These are phyloP conservation scores for Phoxinus phoxinus DNA, from an alignment of 2,113 vertebrate genomes.

Conservation along the genomic window DNA sequence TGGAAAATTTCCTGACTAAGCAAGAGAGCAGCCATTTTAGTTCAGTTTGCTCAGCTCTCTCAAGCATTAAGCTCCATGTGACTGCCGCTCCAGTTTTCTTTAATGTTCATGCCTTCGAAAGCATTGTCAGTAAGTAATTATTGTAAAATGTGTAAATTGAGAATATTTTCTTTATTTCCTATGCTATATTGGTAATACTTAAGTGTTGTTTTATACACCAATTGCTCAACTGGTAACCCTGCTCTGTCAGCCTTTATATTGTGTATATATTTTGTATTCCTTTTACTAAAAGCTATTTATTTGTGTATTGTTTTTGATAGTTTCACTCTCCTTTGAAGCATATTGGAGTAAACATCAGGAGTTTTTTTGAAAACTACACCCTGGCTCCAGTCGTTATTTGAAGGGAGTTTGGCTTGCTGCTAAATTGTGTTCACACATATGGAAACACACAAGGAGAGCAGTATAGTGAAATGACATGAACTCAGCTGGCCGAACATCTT, in stretches of 20 bases:
- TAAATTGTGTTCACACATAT: too few species aligned
- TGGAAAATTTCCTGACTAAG: not conserved
- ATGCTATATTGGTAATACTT: not conserved
- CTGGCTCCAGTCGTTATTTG: not conserved
- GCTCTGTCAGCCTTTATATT: not conserved
- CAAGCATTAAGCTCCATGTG: not conserved
- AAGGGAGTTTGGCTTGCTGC: not conserved
- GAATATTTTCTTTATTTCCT: not conserved
- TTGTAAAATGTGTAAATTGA: not conserved
- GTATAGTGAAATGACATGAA: not conserved
- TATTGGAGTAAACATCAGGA: not conserved
- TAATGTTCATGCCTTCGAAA: not conserved
- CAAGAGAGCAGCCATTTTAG: not conserved
- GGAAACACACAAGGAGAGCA: constrained; percentile 6
- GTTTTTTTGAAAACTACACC: not conserved
- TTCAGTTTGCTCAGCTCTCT: not conserved
- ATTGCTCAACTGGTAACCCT: not conserved
- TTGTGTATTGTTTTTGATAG: not conserved
- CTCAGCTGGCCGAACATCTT: not conserved
- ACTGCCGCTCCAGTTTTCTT: not conserved
- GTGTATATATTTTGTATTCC: not conserved
- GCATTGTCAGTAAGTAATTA: not conserved
- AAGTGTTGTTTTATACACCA: not conserved
- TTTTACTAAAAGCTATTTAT: not conserved
- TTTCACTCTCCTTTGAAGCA: not conserved